phyloP scores from a whole-genome alignment of 1,140 invertebrate species.

The Dendrolimus punctatus region DNA sequence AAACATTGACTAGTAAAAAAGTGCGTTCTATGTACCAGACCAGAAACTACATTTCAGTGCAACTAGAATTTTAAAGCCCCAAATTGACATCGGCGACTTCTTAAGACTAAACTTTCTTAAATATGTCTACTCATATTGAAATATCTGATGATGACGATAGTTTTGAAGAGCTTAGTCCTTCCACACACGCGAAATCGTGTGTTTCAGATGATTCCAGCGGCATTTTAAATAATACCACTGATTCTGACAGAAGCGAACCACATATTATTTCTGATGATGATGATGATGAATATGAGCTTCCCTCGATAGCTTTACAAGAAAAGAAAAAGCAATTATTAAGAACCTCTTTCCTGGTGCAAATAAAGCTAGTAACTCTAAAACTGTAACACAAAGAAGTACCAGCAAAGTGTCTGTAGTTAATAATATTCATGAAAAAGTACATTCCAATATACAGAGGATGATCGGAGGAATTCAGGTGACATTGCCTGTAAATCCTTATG shows the following conservation, averaged over 20 bases:
- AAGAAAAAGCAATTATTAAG: too few species aligned
- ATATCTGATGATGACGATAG: slow-evolving; percentile 49
- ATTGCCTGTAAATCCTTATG: slow-evolving; percentile 48
- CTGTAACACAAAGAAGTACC: slow-evolving; percentile 9
- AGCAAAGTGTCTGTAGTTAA: too few species aligned
- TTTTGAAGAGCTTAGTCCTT: slow-evolving; percentile 11
- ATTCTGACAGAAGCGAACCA: too few species aligned
- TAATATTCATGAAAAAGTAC: too few species aligned
- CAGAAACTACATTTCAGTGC: too few species aligned
- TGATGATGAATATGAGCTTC: slow-evolving; percentile 11
- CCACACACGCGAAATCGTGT: too few species aligned
- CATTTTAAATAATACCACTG: too few species aligned
- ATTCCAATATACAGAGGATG: slow-evolving; percentile 18
- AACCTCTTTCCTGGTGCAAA: neutral
- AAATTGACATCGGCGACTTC: neutral
- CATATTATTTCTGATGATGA: slow-evolving; percentile 17
- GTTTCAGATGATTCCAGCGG: too few species aligned
- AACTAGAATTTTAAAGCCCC: too few species aligned
- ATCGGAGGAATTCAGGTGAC: slow-evolving; percentile 41
- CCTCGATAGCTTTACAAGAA: neutral
- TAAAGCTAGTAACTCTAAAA: neutral
- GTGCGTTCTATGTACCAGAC: too few species aligned
- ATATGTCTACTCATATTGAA: slow-evolving; percentile 23
- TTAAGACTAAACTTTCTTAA: neutral
- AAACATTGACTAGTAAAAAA: too few species aligned